Conservation (phyloP, 2,888 invertebrate species). For the Ochropacha duplaris region DNA sequence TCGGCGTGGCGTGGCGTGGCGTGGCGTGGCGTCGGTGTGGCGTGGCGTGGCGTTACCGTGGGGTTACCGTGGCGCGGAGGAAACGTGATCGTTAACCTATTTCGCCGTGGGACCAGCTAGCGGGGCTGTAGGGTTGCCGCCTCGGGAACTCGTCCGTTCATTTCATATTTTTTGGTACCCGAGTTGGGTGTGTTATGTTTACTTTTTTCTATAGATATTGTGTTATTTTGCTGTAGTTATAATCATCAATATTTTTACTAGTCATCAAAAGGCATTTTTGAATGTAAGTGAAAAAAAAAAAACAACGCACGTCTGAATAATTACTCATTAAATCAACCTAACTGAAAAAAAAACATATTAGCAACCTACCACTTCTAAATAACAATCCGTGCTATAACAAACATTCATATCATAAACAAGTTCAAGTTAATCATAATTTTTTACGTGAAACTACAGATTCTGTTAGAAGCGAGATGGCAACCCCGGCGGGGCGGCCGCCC, state of each 20-base stretch:
- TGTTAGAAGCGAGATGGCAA: neutral
- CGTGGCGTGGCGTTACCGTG: neutral
- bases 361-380: too few species aligned
- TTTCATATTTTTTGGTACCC: neutral
- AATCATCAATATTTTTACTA: too few species aligned
- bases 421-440: neutral
- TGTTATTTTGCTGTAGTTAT: too few species aligned
- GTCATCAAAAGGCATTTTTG: too few species aligned
- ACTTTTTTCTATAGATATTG: too few species aligned
- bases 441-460: neutral
- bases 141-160: neutral
- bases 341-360: too few species aligned
- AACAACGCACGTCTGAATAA: neutral
- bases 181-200: neutral
- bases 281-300: too few species aligned
- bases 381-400: too few species aligned
- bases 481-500: conserved; percentile 32
- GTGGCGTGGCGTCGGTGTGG: neutral
- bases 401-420: neutral
- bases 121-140: neutral
- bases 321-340: neutral
- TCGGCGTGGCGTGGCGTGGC: neutral
- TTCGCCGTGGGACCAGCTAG: conserved; percentile 33
- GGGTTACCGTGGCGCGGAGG: conserved; percentile 21
- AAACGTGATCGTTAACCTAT: conserved; percentile 74